These are phyloP conservation scores for Brachionus sp. DNA, from an alignment of 1,140 invertebrate genomes.

Conservation along the genomic window DNA sequence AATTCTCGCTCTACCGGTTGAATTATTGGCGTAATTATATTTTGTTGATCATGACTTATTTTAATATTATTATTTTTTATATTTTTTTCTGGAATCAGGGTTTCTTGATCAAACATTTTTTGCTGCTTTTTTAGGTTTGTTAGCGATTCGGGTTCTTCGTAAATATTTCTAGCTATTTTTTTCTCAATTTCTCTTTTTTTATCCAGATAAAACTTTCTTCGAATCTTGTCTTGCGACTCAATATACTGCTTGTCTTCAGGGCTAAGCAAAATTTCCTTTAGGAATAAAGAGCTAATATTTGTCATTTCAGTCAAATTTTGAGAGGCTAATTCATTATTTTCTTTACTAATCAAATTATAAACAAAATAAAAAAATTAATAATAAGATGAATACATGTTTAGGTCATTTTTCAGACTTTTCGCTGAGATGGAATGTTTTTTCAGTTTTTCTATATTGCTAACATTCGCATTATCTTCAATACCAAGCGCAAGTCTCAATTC, in stretches of 20 bases:
- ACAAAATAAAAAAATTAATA: neutral
- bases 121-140: neutral
- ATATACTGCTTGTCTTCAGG: conserved; percentile 2
- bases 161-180: neutral
- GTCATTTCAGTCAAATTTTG: neutral
- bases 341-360: neutral
- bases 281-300: neutral
- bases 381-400: neutral
- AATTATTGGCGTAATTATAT: neutral
- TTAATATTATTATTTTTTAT: neutral
- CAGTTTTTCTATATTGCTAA: neutral
- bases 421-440: neutral
- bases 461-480: neutral
- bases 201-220: neutral
- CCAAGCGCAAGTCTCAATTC: neutral
- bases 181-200: neutral
- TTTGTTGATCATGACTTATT: neutral
- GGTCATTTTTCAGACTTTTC: neutral
- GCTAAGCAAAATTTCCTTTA: neutral
- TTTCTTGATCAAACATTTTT: neutral
- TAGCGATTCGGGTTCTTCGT: neutral
- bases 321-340: neutral
- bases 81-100: neutral
- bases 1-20: neutral
- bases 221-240: neutral